Conservation (phyloP, 2,888 invertebrate species). For the Atherix ibis region DNA sequence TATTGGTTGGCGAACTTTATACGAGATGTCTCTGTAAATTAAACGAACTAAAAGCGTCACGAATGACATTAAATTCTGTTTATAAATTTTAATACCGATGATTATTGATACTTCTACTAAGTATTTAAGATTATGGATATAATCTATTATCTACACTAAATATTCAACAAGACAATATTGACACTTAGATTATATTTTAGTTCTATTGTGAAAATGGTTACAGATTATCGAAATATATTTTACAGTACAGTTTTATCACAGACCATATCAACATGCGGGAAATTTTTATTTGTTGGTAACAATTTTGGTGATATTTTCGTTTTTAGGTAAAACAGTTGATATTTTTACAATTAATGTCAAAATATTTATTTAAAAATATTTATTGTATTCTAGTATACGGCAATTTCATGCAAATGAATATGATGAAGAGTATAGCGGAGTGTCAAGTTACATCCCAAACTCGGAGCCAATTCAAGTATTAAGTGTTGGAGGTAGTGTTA, state of each 20-base stretch:
- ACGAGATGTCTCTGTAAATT: too few species aligned
- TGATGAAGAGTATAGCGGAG: neutral
- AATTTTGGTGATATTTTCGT: constrained; percentile 71
- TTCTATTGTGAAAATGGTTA: constrained; percentile 3
- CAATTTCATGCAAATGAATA: neutral
- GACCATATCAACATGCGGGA: constrained; percentile 68
- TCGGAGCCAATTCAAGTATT: constrained; percentile 2
- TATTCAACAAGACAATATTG: too few species aligned
- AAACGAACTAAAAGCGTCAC: too few species aligned
- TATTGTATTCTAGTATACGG: constrained; percentile 1
- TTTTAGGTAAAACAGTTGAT: constrained; percentile 56
- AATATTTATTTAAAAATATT: constrained; percentile 18
- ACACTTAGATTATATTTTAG: too few species aligned
- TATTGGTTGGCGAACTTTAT: too few species aligned
- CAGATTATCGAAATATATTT: constrained; percentile 23
- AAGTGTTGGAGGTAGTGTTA: too few species aligned
- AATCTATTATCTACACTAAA: too few species aligned
- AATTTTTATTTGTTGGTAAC: constrained; percentile 66
- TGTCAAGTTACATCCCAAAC: neutral
- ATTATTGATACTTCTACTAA: too few species aligned
- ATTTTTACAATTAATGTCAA: neutral
- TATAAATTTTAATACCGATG: too few species aligned
- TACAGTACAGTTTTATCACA: constrained; percentile 74
- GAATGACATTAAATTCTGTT: too few species aligned
- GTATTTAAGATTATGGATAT: too few species aligned